phyloP scores from a whole-genome alignment of 2,113 vertebrate species.

The Amblyornis subalaris region DNA sequence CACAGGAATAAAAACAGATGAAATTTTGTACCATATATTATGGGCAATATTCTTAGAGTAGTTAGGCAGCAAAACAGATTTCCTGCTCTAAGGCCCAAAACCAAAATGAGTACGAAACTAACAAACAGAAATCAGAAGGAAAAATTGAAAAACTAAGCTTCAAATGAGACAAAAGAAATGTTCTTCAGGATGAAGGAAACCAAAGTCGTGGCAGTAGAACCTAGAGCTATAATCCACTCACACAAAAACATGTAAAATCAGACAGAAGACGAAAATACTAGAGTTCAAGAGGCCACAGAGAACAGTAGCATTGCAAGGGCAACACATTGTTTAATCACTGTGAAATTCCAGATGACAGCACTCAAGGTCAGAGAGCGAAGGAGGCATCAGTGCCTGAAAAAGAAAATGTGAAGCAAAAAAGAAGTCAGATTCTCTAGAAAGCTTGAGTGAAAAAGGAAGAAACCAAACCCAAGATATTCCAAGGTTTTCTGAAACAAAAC shows the following conservation, averaged over 20 bases:
- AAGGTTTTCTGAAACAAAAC: neutral
- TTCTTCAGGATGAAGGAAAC: conserved; percentile 16
- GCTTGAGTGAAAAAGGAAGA: neutral
- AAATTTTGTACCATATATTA: neutral
- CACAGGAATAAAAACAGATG: neutral
- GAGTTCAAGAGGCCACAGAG: conserved; percentile 43
- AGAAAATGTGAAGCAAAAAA: conserved; percentile 36
- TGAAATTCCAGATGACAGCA: conserved; percentile 65
- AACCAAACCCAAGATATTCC: neutral
- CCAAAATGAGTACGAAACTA: neutral
- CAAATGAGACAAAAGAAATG: neutral
- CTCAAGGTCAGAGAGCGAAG: conserved; percentile 58
- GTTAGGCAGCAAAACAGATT: neutral
- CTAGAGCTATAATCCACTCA: neutral
- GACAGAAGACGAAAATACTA: conserved; percentile 36
- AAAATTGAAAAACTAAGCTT: neutral
- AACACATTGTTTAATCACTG: conserved; percentile 54
- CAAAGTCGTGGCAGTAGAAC: neutral
- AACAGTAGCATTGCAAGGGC: conserved; percentile 41
- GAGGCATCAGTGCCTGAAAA: conserved; percentile 31
- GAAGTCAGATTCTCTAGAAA: neutral
- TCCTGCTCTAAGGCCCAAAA: neutral
- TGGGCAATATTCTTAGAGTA: neutral
- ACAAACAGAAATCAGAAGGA: neutral
- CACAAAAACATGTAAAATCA: conserved; percentile 18